Base-by-base conservation (phyloP, 2,888 invertebrate species). In the Lasiommata megera region DNA sequence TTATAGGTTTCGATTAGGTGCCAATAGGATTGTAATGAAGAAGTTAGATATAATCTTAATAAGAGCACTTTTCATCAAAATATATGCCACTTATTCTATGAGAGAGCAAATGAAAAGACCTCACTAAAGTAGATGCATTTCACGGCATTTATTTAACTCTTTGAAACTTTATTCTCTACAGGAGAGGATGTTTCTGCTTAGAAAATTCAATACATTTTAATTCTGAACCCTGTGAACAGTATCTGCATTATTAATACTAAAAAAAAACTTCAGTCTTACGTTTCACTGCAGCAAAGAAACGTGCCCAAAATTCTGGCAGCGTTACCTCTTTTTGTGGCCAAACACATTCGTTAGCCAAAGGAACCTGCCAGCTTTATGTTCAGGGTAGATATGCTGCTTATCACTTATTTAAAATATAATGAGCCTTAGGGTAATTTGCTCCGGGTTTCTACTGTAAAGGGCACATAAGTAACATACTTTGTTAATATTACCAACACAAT, bases 401-500 rank as follows among this genome's bases (percentile, higher is more conserved):
- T 11, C 18, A 23, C 14, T 29, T 16, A 6, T 5, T 16, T n/a
- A 14, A 28, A 43, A 43, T 28, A 23, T 18, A 12, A 28, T 1
- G 12, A 28, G 43, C 28, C 43, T 43, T 28, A 9, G 28, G 43
- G 12, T 28, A 0, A 28, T 28, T 23, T 16, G 16, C 14, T 9
- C 31, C 11, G 6, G 9, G 16, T 16, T 16, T 31, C 31, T 29
- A 29, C 9, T 11, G 29, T 11, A 46, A 9, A 46, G 11, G 11
- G 29, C 29, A 31, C 7, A 28, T 7, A 31, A 46, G 29, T 29
- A 44, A 44, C 14, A 12, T 18, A 41, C 41, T 44, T 31, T 46
- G 16, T 46, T 46, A 46, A 46, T 29, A 31, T 16, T 29, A 31
- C 14, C 29, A 16, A 11, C 31, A 46, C 46, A 46, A 46, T 31